Evolutionary conservation across 2,113 vertebrate genomes (phyloP), one percentile per base, ranked within the genome.

Genomic region (Lipotes vexillifer): DNA sequence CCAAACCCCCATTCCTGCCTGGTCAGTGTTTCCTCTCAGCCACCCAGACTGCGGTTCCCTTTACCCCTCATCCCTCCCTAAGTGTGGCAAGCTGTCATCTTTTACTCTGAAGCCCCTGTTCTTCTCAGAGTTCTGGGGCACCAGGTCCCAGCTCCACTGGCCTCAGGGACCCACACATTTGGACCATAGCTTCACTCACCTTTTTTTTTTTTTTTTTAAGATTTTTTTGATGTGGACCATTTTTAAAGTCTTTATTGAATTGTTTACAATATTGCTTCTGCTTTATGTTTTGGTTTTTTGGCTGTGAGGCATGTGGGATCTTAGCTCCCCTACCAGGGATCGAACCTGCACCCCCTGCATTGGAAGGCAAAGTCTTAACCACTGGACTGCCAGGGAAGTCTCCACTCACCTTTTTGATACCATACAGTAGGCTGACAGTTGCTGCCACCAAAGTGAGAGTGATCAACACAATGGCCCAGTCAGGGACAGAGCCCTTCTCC

Each of bases 391-490:
- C 55, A 57, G 55, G 55, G 55, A 57, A 21, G 20, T 57, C 55
- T 7, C 55, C 81, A 41, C 85, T 96, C 69, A 93, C 88, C 92
- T 87, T 57, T 77, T 78, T 89, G 33, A 75, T 31, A 6, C 36
- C 36, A 8, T 81, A 85, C 8, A 88, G 15, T 3, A 93, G 31
- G 33, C 38, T 52, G 29, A 44, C 21, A 3, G 63, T 29, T 0
- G 66, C 78, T 27, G 74, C 77, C 49, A 71, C 92, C 61, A 84
- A 78, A 3, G 71, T 25, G 3, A 97, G 80, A 21, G 86, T 49
- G 86, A 90, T 36, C 71, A 95, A 27, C 33, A 96, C 23, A 0
- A 93, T 82, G 94, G 90, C 96, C 93, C 94, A 92, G n/a, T 68
- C 93, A 2, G 78, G 61, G 31, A 97, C 27, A 29, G 85, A 78